Percentiles rank a stretch among this genome's conserved stretches.
phyloP scores from a whole-genome alignment of 35 echinoderm and acorn worm species.

The Holothuria glaberrima region DNA sequence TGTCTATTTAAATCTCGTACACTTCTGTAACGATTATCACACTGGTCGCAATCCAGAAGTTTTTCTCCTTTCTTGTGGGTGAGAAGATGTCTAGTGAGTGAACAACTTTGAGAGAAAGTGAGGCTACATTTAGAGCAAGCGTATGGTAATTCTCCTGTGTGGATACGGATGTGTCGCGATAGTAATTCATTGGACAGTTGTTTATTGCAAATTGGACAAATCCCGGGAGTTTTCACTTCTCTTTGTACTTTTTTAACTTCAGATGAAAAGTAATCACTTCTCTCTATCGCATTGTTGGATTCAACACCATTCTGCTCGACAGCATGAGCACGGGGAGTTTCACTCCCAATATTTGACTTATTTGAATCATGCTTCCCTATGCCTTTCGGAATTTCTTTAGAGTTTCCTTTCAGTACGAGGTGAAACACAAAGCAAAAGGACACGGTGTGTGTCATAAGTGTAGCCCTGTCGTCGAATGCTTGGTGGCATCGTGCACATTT shows the following conservation, averaged over 20 bases:
- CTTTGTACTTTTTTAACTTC: background rate
- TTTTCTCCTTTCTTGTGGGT: constrained; percentile 36
- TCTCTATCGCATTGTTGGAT: too few relatives aligned
- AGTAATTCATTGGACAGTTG: background rate
- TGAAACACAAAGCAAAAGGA: constrained; percentile 28
- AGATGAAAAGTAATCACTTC: background rate
- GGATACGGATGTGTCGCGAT: constrained; percentile 4
- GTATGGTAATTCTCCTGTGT: constrained; percentile 42
- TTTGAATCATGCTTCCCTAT: background rate
- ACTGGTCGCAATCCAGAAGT: constrained; percentile 23
- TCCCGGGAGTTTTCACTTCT: background rate
- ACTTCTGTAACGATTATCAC: constrained; percentile 36
- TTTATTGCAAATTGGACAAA: constrained; percentile 32
- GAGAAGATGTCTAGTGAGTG: background rate
- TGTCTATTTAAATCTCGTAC: constrained; percentile 32
- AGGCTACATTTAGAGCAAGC: constrained; percentile 44
- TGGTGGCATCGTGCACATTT: constrained; percentile 9
- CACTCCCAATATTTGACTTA: background rate
- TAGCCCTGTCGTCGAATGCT: background rate
- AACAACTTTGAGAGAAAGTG: constrained; percentile 13
- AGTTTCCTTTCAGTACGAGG: background rate
- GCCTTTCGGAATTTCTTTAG: background rate
- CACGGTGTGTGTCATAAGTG: background rate
- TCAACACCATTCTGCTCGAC: too few relatives aligned
- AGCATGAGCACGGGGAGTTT: too few relatives aligned